Base-by-base conservation (phyloP, 2,888 invertebrate species). In the Cerastis rubricosa region DNA sequence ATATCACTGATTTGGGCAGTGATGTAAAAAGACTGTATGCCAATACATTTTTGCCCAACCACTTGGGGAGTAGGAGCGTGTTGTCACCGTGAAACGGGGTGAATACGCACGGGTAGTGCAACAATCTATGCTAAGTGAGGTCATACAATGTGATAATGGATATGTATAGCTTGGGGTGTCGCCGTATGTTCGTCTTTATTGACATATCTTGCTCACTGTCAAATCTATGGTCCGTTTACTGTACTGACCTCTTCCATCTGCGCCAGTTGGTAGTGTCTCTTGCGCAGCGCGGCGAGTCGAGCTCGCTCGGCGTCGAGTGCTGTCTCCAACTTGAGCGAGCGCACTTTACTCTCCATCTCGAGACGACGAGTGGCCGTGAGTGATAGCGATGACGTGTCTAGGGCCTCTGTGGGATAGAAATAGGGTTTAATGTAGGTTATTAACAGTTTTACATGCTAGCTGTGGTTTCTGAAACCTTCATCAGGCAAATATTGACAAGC, bases 261-360 rank as follows among this genome's bases (percentile, higher is more conserved):
- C 80, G 98, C 98, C 89, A 99, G 97, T 90, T 98, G 98, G 97
- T 99, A 99, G 96, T 99, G 99, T 87, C 98, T 98, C 91, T 98
- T 98, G 81, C 99, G 97, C 78, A 99, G 97, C 78, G 99, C 98
- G 45, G 99, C 98, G 85, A 99, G 97, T 85, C 98, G 97, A 85
- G 98, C 97, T 83, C 99, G 97, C 96, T 99, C 99, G 85, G 98
- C 98, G 92, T 99, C 98, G 84, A 99, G 96, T 74, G 98, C 98
- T 84, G 98, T 98, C 94, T 99, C 99, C 87, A 99, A 96, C 95
- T 99, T 99, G 85, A 99, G 97, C 78, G 99, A 98, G 90, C 98
- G 98, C 64, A 99, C 99, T 95, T 99, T 99, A 86, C 99, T 98
- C 95, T 99, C 99, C 99, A 99, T 99, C 97, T 99, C 99, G 89